phyloP scores from a whole-genome alignment of 1,140 invertebrate genomes.

The Thaumatotibia leucotreta region DNA sequence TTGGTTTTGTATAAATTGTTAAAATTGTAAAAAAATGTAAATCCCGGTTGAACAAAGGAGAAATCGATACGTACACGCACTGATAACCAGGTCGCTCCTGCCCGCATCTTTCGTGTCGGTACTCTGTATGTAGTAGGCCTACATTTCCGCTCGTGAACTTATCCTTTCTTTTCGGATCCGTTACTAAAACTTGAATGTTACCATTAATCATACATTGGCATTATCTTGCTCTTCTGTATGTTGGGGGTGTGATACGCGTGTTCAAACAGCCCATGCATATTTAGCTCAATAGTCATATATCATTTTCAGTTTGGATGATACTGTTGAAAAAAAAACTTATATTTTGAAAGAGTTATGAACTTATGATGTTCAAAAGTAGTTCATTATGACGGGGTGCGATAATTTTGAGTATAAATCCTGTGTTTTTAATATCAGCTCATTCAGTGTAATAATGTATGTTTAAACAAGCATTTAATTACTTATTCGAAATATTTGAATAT shows the following conservation, averaged over 20 bases:
- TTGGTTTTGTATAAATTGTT: neutral
- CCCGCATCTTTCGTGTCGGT: constrained; percentile 34
- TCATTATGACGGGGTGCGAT: neutral
- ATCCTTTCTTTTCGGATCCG: constrained; percentile 27
- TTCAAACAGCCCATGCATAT: constrained; percentile 29
- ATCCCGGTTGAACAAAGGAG: neutral
- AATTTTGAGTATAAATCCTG: neutral
- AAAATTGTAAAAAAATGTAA: neutral
- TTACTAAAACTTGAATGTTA: constrained; percentile 27
- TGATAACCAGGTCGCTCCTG: constrained; percentile 29
- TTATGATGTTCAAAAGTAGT: neutral
- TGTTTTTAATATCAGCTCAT: too few species aligned
- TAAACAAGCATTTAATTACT: too few species aligned
- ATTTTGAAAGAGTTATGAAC: neutral
- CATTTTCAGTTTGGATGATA: neutral
- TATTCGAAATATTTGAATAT: too few species aligned
- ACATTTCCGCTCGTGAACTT: constrained; percentile 29
- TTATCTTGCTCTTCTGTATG: constrained; percentile 36
- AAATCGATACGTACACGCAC: neutral
- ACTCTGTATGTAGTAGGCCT: constrained; percentile 49
- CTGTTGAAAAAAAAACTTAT: neutral
- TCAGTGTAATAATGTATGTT: too few species aligned
- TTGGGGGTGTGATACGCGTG: constrained; percentile 23
- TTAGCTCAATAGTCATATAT: constrained; percentile 24
- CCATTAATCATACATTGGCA: constrained; percentile 50